These are phyloP conservation scores for Cryptophagus acutangulus DNA, from an alignment of 2,888 invertebrate species.

Conservation along the genomic window DNA sequence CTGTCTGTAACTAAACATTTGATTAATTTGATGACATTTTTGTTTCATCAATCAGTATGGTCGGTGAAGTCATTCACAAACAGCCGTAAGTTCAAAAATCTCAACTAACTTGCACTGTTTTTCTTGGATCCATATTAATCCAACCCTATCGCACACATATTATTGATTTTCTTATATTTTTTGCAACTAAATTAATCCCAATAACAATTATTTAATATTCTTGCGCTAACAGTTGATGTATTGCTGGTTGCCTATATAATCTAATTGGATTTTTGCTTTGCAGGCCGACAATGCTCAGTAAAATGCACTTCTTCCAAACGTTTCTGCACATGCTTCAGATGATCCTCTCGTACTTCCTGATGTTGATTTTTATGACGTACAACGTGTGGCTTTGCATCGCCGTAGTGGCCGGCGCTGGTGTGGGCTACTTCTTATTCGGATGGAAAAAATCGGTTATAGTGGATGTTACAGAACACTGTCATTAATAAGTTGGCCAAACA, in stretches of 20 bases:
- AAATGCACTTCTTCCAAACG: slow-evolving; percentile 81
- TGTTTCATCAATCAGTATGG: slow-evolving; percentile 53
- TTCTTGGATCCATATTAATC: slow-evolving; percentile 4
- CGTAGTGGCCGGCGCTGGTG: slow-evolving; percentile 81
- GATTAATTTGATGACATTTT: no score
- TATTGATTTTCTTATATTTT: neutral
- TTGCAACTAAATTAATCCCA: neutral
- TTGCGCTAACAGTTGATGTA: no score
- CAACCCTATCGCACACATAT: neutral
- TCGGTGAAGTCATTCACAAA: slow-evolving; percentile 66
- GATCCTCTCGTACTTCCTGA: slow-evolving; percentile 84
- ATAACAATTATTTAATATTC: no score
- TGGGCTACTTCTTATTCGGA: slow-evolving; percentile 92
- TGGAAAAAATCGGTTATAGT: slow-evolving; percentile 93
- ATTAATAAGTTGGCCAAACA: slow-evolving; percentile 52
- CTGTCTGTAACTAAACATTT: neutral
- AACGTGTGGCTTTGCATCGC: slow-evolving; percentile 90
- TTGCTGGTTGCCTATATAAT: slow-evolving; percentile 5
- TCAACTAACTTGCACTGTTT: neutral
- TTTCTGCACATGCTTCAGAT: slow-evolving; percentile 85
- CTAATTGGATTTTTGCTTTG: slow-evolving; percentile 32
- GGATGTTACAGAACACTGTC: slow-evolving; percentile 94
- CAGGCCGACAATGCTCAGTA: slow-evolving; percentile 81
- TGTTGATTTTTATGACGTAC: slow-evolving; percentile 97
- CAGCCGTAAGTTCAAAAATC: slow-evolving; percentile 61